phyloP scores from a whole-genome alignment of 2,797 vertebrate genomes.

The Darevskia nairensis region DNA sequence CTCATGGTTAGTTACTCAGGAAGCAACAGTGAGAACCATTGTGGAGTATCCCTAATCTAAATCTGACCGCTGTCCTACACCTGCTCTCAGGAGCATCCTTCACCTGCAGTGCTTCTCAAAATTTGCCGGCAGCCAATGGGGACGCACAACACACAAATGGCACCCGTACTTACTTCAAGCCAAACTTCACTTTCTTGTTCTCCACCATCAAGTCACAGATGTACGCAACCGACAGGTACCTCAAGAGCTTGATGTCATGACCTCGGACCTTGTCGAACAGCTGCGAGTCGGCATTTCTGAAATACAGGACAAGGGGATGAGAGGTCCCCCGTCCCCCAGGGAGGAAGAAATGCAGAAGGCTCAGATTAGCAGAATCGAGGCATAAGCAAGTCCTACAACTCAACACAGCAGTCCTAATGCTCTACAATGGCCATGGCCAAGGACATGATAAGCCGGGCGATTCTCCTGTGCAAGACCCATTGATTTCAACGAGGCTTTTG shows the following conservation, averaged over 20 bases:
- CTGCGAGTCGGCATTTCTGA: conserved; percentile 93
- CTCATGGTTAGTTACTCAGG: too few relatives aligned
- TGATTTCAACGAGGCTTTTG: background rate
- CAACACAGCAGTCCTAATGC: background rate
- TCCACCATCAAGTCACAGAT: conserved; percentile 99
- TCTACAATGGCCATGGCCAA: background rate
- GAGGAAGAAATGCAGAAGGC: background rate
- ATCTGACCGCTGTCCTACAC: background rate
- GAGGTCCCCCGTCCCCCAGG: background rate
- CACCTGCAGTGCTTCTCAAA: background rate
- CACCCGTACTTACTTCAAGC: conserved; percentile 89
- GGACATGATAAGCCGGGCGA: too few relatives aligned
- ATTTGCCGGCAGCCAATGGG: background rate
- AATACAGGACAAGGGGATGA: conserved; percentile 35
- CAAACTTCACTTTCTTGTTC: conserved; percentile 99
- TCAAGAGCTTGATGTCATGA: conserved; percentile 94
- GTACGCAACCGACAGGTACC: conserved; percentile 93
- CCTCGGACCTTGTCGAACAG: conserved; percentile 98
- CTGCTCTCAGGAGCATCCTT: background rate
- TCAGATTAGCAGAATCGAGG: background rate
- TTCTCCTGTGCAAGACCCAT: background rate
- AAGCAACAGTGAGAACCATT: background rate
- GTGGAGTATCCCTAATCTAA: background rate
- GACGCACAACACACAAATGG: background rate
- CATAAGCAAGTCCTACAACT: too few relatives aligned